Conservation (phyloP, 1,140 invertebrate genomes). For the Andrena cerasifolii region DNA sequence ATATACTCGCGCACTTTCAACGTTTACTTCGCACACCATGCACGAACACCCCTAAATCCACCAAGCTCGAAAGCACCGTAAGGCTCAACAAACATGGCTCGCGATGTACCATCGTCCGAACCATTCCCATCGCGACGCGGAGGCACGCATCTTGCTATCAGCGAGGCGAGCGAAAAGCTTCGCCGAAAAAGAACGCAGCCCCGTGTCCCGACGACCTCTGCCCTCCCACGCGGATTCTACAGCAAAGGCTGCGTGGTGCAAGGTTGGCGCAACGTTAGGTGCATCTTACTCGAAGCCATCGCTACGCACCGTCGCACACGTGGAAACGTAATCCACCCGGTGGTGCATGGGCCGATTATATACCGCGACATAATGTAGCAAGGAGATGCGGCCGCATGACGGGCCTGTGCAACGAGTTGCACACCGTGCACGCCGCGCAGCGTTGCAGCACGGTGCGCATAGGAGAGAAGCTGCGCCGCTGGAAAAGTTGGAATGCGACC, state of each 20-base stretch:
- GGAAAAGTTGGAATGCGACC: conserved; percentile 72
- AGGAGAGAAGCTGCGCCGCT: conserved; percentile 62
- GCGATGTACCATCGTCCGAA: no score
- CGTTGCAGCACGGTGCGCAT: conserved; percentile 16
- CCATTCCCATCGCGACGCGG: no score
- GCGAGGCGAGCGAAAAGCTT: no score
- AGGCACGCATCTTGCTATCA: no score
- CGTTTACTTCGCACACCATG: no score
- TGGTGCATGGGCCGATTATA: conserved; percentile 23
- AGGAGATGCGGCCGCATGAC: conserved; percentile 2
- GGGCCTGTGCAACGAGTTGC: conserved; percentile 18
- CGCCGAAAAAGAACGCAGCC: no score
- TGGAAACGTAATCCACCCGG: conserved; percentile 20
- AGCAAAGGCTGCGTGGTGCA: neutral
- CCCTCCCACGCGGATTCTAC: no score
- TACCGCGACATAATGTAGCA: conserved; percentile 39
- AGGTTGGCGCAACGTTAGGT: neutral
- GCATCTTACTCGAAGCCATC: neutral
- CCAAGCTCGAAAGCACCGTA: no score
- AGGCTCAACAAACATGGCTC: no score
- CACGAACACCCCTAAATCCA: no score
- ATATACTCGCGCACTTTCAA: no score
- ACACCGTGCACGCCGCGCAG: neutral
- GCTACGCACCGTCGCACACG: neutral
- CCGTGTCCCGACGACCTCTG: no score